Base-by-base conservation (phyloP, 2,113 vertebrate genomes). In the Micromys minutus region DNA sequence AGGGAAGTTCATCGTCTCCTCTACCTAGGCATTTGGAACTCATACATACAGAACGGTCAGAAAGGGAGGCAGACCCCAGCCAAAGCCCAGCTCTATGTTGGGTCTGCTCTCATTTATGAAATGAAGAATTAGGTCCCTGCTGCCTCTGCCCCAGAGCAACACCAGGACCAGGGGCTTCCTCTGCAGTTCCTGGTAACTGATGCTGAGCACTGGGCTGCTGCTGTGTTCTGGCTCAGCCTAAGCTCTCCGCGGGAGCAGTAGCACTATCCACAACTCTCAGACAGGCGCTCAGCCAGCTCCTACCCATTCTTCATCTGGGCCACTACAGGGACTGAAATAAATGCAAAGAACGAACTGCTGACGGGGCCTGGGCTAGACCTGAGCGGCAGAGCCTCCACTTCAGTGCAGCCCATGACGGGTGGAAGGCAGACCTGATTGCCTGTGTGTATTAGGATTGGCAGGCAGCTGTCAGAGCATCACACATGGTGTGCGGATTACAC, bases 371-470 rank as follows among this genome's bases (percentile, higher is more conserved):
- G 19, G 63, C 45, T 22, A 45, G 84, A 11, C 45, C 36, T 63
- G 61, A 47, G 63, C 31, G 13, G 3, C 31, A 87, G 84, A 1
- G 11, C 13, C 47, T 55, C 67, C 4, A 2, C 36, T 72, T 72
- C 63, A 86, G 6, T 50, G 63, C 22, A 72, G 36, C 67, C 50
- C 21, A n/a, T 9, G 31, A 29, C 36, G 69, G 52, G 24, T 57
- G 26, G 22, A 72, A 10, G 2, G 17, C 0, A 21, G 17, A 31
- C 29, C 5, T 45, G 65, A 19, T 31, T 47, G 26, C 29, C 15
- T 2, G 11, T 2, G 16, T n/a, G 21, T 24, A 29, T 11, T 11
- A 17, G 10, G 2, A 3, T 34, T 22, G 29, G 4, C 24, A 13
- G 34, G 86, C 42, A 39, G 6, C 34, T 19, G 31, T 52, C 39